Evolutionary conservation across 2,113 vertebrate species (phyloP).

Genomic region (Gulo gulo): DNA sequence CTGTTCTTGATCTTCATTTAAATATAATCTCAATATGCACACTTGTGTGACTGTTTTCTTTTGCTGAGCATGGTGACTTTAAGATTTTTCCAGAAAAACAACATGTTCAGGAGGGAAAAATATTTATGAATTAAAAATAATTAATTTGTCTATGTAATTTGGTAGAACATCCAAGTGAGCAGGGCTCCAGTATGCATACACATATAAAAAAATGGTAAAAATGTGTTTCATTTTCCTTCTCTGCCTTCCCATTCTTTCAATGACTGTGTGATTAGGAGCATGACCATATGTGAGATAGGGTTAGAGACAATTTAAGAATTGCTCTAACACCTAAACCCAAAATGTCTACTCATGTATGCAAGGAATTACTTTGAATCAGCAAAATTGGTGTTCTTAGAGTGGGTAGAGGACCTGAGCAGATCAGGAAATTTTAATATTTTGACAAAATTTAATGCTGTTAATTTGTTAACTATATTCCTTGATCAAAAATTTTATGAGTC

Average conservation of each 20-base stretch:
- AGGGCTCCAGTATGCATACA: neutral
- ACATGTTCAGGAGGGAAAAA: neutral
- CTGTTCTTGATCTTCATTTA: neutral
- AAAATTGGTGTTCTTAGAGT: neutral
- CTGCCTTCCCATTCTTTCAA: neutral
- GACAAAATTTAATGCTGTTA: neutral
- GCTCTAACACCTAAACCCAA: neutral
- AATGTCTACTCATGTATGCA: neutral
- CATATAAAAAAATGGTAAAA: neutral
- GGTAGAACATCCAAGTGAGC: neutral
- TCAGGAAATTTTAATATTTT: neutral
- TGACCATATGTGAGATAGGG: neutral
- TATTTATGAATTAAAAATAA: neutral
- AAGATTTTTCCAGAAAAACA: neutral
- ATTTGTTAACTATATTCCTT: neutral
- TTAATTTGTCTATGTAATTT: neutral
- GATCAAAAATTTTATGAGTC: neutral
- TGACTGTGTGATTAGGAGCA: neutral
- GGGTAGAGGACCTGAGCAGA: neutral
- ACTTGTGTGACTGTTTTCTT: neutral
- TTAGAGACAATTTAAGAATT: neutral
- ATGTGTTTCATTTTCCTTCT: neutral
- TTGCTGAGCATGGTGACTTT: neutral
- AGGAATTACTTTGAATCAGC: neutral
- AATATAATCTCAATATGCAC: neutral